phyloP scores from a whole-genome alignment of 2,113 vertebrate species.

The Meleagris gallopavo region DNA sequence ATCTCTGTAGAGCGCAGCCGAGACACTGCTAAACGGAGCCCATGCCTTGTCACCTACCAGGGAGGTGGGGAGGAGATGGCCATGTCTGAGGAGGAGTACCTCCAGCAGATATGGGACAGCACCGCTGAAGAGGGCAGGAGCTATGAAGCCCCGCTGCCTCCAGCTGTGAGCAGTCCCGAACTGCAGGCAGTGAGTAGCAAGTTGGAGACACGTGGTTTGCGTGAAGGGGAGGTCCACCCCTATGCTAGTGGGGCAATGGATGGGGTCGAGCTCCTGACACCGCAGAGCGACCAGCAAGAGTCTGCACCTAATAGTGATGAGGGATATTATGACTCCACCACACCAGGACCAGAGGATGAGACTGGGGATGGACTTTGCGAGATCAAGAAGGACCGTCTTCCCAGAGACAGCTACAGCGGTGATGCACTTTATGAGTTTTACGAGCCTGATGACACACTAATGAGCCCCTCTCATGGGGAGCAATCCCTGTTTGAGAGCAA shows the following conservation, averaged over 20 bases:
- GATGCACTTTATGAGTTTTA: slow-evolving; percentile 97
- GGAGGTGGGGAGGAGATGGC: slow-evolving; percentile 98
- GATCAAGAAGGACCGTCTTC: slow-evolving; percentile 83
- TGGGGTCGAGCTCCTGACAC: slow-evolving; percentile 80
- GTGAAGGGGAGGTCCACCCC: slow-evolving; percentile 65
- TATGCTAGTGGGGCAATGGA: slow-evolving; percentile 72
- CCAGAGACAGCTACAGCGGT: slow-evolving; percentile 95
- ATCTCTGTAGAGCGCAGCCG: slow-evolving; percentile 88
- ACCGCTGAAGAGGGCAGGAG: slow-evolving; percentile 63
- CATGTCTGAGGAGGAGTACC: slow-evolving; percentile 88
- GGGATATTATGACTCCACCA: slow-evolving; percentile 96
- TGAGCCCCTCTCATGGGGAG: slow-evolving; percentile 85
- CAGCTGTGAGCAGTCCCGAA: not conserved
- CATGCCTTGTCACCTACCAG: slow-evolving; percentile 95
- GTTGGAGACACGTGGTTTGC: slow-evolving; percentile 55
- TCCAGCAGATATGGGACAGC: slow-evolving; percentile 84
- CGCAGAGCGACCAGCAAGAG: slow-evolving; percentile 95
- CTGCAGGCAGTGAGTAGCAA: slow-evolving; percentile 35
- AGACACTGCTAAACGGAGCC: slow-evolving; percentile 88
- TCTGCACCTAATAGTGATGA: slow-evolving; percentile 96
- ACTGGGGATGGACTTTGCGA: slow-evolving; percentile 81
- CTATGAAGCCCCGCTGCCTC: slow-evolving; percentile 70
- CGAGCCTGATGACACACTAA: slow-evolving; percentile 87
- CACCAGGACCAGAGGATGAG: slow-evolving; percentile 92
- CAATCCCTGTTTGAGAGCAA: slow-evolving; percentile 83